Base-by-base conservation (phyloP, 1,140 invertebrate species). In the Dryas iulia region DNA sequence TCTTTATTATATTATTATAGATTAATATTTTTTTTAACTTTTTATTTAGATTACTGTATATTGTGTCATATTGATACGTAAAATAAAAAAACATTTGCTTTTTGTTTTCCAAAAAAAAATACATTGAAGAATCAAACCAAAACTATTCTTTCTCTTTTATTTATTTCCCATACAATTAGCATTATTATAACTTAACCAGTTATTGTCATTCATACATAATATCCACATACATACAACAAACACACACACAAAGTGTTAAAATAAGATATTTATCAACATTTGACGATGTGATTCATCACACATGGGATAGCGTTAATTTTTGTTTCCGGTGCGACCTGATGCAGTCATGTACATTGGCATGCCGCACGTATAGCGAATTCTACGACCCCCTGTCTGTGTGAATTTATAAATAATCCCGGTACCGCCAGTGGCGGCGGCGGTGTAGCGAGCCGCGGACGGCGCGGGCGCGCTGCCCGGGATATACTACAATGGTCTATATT, bases 341-440 rank as follows among this genome's bases (percentile, higher is more conserved):
- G 77, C 76, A 84, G 76, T 80, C 77, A 84, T 82, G 78, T 82
- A 75, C 76, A 81, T 77, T 82, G 77, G 81, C 86, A 88, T 89
- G 83, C 82, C 86, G 79, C 74, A 78, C 78, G 78, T 85, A 81
- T 82, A 87, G 86, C 89, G 79, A 91, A 89, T 87, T 89, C 89
- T 91, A 89, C 89, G 89, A 91, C 88, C 88, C 86, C 87, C 82
- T 89, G 89, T 91, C 85, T 88, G 80, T 76, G 74, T 85, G 80
- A 83, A 89, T 89, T 91, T 91, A 91, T 89, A 91, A 91, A 91
- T 91, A 91, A 89, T 88, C 83, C 87, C 83, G 79, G 76, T 82
- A 57, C n/a, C 71, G 86, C 81, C 88, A 90, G 88, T 90, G 88
- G 87, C 84, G 83, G 83, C 82, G 85, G 80, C 86, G 88, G 80